A percentile compares a stretch with the other conserved stretches of the same genome.
Evolutionary conservation across 2,888 invertebrate genomes (phyloP).

Genomic region (Zootermopsis nevadensis): DNA sequence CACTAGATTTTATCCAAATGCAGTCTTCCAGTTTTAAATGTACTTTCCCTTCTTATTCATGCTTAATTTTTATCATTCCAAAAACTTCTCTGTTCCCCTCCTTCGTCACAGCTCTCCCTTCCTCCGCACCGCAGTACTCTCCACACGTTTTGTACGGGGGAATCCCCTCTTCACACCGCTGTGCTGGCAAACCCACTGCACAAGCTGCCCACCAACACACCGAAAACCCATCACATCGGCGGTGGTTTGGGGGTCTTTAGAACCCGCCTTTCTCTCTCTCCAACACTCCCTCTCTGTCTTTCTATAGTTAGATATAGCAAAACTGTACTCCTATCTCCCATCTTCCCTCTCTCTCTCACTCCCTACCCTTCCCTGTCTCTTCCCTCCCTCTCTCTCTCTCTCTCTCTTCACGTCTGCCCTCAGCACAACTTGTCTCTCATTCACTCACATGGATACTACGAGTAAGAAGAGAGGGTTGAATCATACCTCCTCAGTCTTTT

Average conservation of each 20-base stretch:
- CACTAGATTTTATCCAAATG: too few relatives aligned
- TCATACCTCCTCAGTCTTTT: conserved; percentile 43
- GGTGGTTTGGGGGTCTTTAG: conserved; percentile 31
- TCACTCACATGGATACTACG: conserved; percentile 44
- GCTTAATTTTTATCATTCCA: background rate
- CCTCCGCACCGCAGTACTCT: too few relatives aligned
- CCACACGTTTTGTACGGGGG: conserved; percentile 26
- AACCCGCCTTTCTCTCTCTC: conserved; percentile 21
- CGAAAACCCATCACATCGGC: conserved; percentile 35
- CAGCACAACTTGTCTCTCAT: conserved; percentile 33
- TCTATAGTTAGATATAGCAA: conserved; percentile 32
- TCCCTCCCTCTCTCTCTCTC: conserved; percentile 19
- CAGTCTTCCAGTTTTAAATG: background rate
- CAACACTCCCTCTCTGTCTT: conserved; percentile 27
- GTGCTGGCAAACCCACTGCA: conserved; percentile 26
- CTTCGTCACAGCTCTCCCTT: background rate
- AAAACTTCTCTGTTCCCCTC: background rate
- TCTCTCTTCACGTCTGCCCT: conserved; percentile 20
- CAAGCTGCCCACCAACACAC: conserved; percentile 33
- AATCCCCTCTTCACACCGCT: conserved; percentile 30
- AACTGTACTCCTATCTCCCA: conserved; percentile 35
- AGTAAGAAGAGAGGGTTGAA: conserved; percentile 46
- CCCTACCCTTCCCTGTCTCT: conserved; percentile 35
- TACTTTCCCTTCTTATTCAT: background rate
- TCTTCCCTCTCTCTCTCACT: background rate